phyloP scores from a whole-genome alignment of 2,888 invertebrate species.

The Embidobia sp. region DNA sequence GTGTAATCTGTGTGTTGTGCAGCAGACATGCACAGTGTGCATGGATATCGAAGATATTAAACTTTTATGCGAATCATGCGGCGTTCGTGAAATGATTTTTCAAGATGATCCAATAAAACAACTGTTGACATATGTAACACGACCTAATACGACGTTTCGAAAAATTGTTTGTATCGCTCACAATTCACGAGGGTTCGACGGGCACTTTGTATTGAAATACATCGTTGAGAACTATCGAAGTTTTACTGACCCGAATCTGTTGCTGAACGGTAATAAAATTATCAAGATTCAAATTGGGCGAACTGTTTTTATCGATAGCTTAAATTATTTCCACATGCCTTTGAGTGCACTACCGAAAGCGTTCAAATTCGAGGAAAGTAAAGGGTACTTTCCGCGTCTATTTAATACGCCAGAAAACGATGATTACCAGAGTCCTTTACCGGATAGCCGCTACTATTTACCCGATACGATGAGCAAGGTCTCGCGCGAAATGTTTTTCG shows the following conservation, averaged over 20 bases:
- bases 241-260: conserved; percentile 48
- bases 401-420: too few relatives aligned
- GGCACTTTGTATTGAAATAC: background rate
- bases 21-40: background rate
- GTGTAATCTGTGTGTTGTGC: background rate
- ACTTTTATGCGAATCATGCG: background rate
- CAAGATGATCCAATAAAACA: background rate
- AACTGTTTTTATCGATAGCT: conserved; percentile 50
- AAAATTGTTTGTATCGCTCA: conserved; percentile 13
- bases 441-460: too few relatives aligned
- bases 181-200: background rate
- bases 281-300: conserved; percentile 49
- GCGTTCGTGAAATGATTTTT: conserved; percentile 14
- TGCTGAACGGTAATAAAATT: conserved; percentile 64
- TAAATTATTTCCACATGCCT: conserved; percentile 69
- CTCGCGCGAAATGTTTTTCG: too few relatives aligned
- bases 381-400: conserved; percentile 66
- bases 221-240: background rate
- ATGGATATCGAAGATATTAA: background rate
- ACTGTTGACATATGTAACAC: background rate
- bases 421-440: too few relatives aligned
- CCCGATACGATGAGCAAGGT: too few relatives aligned
- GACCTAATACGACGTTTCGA: background rate
- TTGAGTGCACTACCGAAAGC: conserved; percentile 68
- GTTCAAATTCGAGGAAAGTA: conserved; percentile 63